Evolutionary conservation across 2,888 invertebrate genomes (phyloP), one percentile per base, ranked within the genome.

Genomic region (Andrena marginata): DNA sequence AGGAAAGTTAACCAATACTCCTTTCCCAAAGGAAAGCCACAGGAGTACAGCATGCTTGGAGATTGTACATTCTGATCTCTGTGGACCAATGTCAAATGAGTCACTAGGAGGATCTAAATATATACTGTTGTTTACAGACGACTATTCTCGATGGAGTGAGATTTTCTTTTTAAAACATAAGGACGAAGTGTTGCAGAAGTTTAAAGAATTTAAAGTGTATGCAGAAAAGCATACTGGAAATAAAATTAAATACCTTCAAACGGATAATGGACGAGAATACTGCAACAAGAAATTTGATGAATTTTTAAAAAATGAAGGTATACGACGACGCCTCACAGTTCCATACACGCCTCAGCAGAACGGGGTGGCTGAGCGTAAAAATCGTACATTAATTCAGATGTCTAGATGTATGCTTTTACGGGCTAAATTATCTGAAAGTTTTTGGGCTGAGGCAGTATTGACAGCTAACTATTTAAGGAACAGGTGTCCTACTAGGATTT

Each of bases 391-490:
- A 6, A 42, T 73, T 0, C 59, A 78, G 42, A 73, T 35, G 20
- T 54, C 72, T 0, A 56, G 73, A 63, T 78, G 56, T 20, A 42
- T 72, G 54, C 13, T 78, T 23, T 26, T 69, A 8, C 26, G 76
- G 20, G n/a, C 70, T 31, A 29, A 35, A 13, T 42, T 84, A 10
- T 20, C 74, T 0, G 4, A 31, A 16, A 29, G 20, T 20, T 77
- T 69, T 70, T 85, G 78, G 80, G 83, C 77, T 0, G 78, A 75
- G 42, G 78, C 82, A 33, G 33, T 75, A 7, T 20, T 49, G 3
- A 75, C 77, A n/a, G 68, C 83, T 1, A 80, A 76, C 26, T 80
- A 80, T 26, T 26, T 78, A 8, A 76, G 81, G 69, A 85, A 85
- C 49, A 60, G 78, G 26, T 81, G 78, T 48, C 63, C 68, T 0